These are phyloP conservation scores for Camptogramma bilineatum DNA, from an alignment of 2,888 invertebrate species.

Conservation along the genomic window DNA sequence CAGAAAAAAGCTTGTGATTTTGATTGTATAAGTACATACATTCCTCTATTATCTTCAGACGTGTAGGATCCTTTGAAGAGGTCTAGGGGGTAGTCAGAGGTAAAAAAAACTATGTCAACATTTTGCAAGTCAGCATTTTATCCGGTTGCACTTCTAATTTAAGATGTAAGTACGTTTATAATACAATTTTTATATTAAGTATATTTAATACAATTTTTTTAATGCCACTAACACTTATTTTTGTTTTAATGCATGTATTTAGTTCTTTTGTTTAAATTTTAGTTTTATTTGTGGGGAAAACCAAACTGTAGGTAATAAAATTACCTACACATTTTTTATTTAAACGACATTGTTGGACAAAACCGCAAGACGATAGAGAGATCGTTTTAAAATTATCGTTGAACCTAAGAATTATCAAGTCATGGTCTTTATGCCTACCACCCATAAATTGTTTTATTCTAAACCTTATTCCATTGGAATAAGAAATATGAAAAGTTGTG, in stretches of 20 bases:
- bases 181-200: too few relatives aligned
- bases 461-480: slow-evolving; percentile 1
- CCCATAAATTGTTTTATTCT: not conserved
- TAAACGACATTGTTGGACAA: slow-evolving; percentile 4
- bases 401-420: slow-evolving; percentile 1
- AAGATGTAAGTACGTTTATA: too few relatives aligned
- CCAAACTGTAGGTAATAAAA: not conserved
- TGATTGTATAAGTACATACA: too few relatives aligned
- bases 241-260: not conserved
- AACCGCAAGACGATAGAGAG: slow-evolving; percentile 23
- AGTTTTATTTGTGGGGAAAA: not conserved
- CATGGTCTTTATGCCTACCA: slow-evolving; percentile 13
- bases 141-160: too few relatives aligned
- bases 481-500: not conserved
- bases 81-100: too few relatives aligned
- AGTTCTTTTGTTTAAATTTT: not conserved
- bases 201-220: too few relatives aligned
- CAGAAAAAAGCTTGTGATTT: too few relatives aligned
- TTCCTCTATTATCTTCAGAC: too few relatives aligned
- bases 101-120: too few relatives aligned
- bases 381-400: slow-evolving; percentile 16
- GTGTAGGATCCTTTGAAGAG: too few relatives aligned
- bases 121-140: too few relatives aligned
- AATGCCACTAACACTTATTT: too few relatives aligned
- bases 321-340: not conserved